Percentiles rank a stretch among this genome's conserved stretches.
These are phyloP conservation scores for Nannospalax galili DNA, from an alignment of 2,113 vertebrate species.

Conservation along the genomic window DNA sequence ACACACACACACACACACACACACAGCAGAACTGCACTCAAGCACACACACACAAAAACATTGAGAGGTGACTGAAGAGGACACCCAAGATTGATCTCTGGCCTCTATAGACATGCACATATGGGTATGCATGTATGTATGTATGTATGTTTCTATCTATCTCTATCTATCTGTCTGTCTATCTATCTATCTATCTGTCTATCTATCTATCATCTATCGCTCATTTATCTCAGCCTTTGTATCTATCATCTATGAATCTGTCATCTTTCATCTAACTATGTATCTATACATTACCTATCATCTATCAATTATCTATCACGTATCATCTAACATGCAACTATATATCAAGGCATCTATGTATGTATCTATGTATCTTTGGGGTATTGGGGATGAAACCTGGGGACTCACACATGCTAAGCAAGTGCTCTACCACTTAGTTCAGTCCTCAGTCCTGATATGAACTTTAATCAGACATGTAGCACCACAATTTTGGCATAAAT, in stretches of 20 bases:
- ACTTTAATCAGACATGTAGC: background rate
- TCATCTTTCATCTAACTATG: no score
- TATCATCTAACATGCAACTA: no score
- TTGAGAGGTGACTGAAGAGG: background rate
- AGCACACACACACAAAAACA: background rate
- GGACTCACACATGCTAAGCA: background rate
- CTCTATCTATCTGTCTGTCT: background rate
- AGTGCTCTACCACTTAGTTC: background rate
- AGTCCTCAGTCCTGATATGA: rapidly evolving
- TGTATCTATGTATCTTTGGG: background rate
- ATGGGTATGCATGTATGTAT: background rate
- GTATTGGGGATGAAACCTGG: background rate
- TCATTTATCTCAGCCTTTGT: no score
- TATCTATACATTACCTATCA: no score
- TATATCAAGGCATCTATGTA: no score
- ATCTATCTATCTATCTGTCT: background rate
- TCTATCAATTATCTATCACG: no score
- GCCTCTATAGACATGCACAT: background rate
- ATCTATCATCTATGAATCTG: no score
- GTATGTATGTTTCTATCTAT: no score
- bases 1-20: background rate
- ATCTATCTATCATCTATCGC: background rate
- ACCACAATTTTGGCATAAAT: background rate
- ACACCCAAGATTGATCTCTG: background rate
- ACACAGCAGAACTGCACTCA: no score